Percentiles rank a stretch among this genome's conserved stretches.
Conservation (phyloP, 2,888 invertebrate genomes). For the Drosophila ustulata region DNA sequence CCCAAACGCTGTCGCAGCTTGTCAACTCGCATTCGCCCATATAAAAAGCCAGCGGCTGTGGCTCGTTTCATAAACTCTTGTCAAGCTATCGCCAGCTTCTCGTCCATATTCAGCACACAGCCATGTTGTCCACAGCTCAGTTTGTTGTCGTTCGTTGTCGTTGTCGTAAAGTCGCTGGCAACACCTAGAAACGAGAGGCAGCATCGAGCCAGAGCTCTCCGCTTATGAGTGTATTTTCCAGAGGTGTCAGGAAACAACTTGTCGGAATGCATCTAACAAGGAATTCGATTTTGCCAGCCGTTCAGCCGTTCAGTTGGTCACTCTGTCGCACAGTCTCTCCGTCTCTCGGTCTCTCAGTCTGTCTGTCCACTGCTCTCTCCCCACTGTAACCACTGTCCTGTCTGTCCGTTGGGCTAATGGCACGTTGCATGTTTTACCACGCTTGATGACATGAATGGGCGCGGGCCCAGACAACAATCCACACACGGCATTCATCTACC, state of each 20-base stretch:
- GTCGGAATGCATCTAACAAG: constrained; percentile 86
- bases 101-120: constrained; percentile 37
- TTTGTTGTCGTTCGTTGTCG: constrained; percentile 26
- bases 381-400: constrained; percentile 3
- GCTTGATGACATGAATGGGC: constrained; percentile 84
- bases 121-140: constrained; percentile 18
- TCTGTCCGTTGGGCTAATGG: constrained; percentile 79
- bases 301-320: constrained; percentile 73
- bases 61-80: constrained; percentile 81
- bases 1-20: constrained; percentile 33
- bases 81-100: constrained; percentile 72
- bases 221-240: constrained; percentile 82
- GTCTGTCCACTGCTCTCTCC: not conserved
- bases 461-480: constrained; percentile 78
- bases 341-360: not conserved
- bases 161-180: constrained; percentile 76
- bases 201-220: constrained; percentile 25
- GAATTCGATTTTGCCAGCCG: constrained; percentile 85
- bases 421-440: constrained; percentile 85
- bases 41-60: constrained; percentile 63
- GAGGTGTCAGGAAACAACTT: constrained; percentile 86
- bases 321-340: constrained; percentile 39
- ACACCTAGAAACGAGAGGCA: constrained; percentile 69
- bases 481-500: constrained; percentile 24
- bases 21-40: constrained; percentile 72